These are phyloP conservation scores for Argopecten irradians DNA, from an alignment of 1,140 invertebrate species.

Conservation along the genomic window DNA sequence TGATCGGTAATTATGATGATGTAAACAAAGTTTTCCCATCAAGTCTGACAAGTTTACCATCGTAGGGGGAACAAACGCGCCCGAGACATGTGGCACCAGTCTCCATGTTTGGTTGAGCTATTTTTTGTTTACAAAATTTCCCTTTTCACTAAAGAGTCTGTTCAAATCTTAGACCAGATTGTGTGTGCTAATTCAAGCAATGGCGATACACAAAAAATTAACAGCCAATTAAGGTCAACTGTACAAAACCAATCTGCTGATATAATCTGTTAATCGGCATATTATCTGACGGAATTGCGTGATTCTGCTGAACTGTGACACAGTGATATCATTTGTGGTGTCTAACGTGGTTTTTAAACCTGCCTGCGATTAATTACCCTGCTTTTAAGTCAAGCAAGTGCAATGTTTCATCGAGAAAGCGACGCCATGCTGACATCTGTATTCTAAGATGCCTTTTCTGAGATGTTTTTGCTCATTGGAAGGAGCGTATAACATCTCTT, in stretches of 20 bases:
- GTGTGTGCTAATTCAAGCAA: background rate
- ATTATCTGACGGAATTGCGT: background rate
- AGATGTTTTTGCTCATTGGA: background rate
- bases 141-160: background rate
- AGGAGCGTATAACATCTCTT: background rate
- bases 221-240: slow-evolving; percentile 15
- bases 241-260: background rate
- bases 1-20: background rate
- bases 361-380: slow-evolving; percentile 15
- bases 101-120: background rate
- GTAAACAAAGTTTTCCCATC: background rate
- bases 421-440: background rate
- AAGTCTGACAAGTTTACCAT: background rate
- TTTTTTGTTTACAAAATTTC: slow-evolving; percentile 23
- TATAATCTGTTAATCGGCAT: background rate
- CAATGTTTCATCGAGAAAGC: background rate
- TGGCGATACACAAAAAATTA: background rate
- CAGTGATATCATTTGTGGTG: background rate
- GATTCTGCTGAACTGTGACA: slow-evolving; percentile 8
- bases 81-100: background rate
- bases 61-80: background rate
- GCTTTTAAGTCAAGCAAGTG: slow-evolving; percentile 8
- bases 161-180: background rate
- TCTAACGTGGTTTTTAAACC: background rate
- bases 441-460: background rate